These are phyloP conservation scores for Pollenia amentaria DNA, from an alignment of 2,888 invertebrate genomes.

Conservation along the genomic window DNA sequence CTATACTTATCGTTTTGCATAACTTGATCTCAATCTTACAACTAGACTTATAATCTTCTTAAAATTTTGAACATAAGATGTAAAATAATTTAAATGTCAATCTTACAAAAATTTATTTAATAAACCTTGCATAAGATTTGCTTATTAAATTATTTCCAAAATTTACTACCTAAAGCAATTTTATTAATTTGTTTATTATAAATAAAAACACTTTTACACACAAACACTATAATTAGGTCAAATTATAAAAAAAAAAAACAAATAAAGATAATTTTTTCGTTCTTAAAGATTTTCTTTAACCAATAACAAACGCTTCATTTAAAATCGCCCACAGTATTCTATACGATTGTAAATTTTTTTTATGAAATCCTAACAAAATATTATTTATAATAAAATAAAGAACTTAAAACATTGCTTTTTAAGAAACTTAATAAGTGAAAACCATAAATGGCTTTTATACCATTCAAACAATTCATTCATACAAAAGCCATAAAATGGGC, in stretches of 20 bases:
- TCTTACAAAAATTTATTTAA: conserved; percentile 5
- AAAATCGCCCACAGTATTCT: conserved; percentile 53
- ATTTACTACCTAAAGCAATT: neutral
- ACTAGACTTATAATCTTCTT: neutral
- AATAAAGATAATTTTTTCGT: neutral
- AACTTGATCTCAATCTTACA: neutral
- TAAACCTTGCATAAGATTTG: neutral
- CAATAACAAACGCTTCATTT: neutral
- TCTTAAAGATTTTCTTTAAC: neutral
- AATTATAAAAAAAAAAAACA: neutral
- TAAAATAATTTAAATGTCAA: conserved; percentile 43
- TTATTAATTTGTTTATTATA: conserved; percentile 38
- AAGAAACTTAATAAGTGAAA: conserved; percentile 26
- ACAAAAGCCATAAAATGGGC: conserved; percentile 6
- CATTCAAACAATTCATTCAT: conserved; percentile 37
- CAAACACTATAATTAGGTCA: conserved; percentile 26
- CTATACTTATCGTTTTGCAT: too few relatives aligned
- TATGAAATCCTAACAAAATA: conserved; percentile 17
- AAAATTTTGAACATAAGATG: neutral
- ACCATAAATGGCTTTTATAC: conserved; percentile 38
- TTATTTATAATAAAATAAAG: conserved; percentile 5
- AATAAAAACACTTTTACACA: neutral
- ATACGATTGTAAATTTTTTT: conserved; percentile 9
- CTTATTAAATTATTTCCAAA: neutral
- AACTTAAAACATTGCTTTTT: conserved; percentile 15